These are phyloP conservation scores for Phaethon lepturus DNA, from an alignment of 2,113 vertebrate species.

Conservation along the genomic window DNA sequence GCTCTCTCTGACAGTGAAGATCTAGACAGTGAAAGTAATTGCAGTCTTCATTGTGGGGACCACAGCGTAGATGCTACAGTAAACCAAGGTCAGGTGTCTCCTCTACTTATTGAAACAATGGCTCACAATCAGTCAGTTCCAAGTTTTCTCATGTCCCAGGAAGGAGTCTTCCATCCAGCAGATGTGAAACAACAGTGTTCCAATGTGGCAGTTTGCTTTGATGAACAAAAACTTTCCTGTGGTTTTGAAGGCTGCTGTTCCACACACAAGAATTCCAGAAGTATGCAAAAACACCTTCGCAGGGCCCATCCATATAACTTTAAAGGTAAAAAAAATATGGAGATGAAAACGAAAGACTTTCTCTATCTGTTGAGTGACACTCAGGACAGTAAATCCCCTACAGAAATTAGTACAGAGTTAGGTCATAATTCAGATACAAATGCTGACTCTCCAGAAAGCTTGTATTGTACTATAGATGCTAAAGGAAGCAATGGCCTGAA, in stretches of 20 bases:
- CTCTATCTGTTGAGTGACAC: slow-evolving; percentile 29
- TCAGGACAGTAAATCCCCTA: slow-evolving; percentile 50
- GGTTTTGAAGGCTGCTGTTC: slow-evolving; percentile 90
- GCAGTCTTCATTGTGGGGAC: slow-evolving; percentile 73
- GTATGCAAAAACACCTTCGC: slow-evolving; percentile 88
- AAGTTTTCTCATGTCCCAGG: slow-evolving; percentile 68
- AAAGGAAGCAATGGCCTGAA: slow-evolving; percentile 62
- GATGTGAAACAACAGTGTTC: slow-evolving; percentile 73
- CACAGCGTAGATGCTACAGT: slow-evolving; percentile 50
- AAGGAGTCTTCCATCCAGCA: slow-evolving; percentile 72
- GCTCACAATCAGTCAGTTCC: slow-evolving; percentile 60
- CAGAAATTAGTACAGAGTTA: slow-evolving; percentile 66
- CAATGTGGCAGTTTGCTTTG: slow-evolving; percentile 86
- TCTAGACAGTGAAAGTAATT: slow-evolving; percentile 75
- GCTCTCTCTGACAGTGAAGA: slow-evolving; percentile 61
- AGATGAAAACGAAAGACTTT: slow-evolving; percentile 73
- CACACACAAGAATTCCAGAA: slow-evolving; percentile 86
- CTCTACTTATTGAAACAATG: slow-evolving; percentile 41
- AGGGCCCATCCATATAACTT: slow-evolving; percentile 85
- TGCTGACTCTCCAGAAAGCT: slow-evolving; percentile 70
- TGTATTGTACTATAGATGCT: slow-evolving; percentile 40
- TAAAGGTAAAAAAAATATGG: slow-evolving; percentile 82
- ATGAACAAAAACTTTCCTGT: slow-evolving; percentile 88
- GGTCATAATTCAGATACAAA: slow-evolving; percentile 73
- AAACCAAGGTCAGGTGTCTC: slow-evolving; percentile 44